Evolutionary conservation across 2,797 vertebrate genomes (phyloP).

Genomic region (Chaetodon trifasciatus): DNA sequence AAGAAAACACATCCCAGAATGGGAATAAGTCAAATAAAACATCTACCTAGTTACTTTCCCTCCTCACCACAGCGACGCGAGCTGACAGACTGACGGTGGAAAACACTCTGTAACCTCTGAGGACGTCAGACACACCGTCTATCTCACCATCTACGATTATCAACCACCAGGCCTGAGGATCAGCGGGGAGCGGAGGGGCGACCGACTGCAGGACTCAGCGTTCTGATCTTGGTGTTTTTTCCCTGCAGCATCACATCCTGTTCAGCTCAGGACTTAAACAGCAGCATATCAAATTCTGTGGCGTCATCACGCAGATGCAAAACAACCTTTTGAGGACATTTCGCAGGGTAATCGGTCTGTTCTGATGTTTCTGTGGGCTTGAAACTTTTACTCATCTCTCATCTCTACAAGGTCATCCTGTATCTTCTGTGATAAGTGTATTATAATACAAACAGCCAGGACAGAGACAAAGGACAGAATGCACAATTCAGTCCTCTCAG

Average conservation of each 20-base stretch:
- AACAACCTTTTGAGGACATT: slow-evolving; percentile 49
- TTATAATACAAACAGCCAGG: neutral
- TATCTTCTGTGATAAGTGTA: slow-evolving; percentile 1
- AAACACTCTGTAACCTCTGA: neutral
- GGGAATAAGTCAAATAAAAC: neutral
- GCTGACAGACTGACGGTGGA: neutral
- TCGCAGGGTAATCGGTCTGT: neutral
- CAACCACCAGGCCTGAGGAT: neutral
- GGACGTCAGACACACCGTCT: neutral
- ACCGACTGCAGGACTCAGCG: slow-evolving; percentile 4
- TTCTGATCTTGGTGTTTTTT: neutral
- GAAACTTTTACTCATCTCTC: neutral
- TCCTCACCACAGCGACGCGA: neutral
- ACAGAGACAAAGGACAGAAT: neutral
- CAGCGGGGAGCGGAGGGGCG: neutral
- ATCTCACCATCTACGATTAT: neutral
- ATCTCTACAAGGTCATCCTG: slow-evolving; percentile 6
- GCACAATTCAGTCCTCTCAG: neutral
- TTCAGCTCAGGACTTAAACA: slow-evolving; percentile 35
- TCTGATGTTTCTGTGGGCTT: neutral
- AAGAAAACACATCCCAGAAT: neutral
- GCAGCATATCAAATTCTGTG: slow-evolving; percentile 72
- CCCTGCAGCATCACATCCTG: slow-evolving; percentile 49
- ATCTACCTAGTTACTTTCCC: neutral
- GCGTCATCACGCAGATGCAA: slow-evolving; percentile 56